Conservation (phyloP, 92 coral and sea anemone genomes). For the Heteractis magnifica region DNA sequence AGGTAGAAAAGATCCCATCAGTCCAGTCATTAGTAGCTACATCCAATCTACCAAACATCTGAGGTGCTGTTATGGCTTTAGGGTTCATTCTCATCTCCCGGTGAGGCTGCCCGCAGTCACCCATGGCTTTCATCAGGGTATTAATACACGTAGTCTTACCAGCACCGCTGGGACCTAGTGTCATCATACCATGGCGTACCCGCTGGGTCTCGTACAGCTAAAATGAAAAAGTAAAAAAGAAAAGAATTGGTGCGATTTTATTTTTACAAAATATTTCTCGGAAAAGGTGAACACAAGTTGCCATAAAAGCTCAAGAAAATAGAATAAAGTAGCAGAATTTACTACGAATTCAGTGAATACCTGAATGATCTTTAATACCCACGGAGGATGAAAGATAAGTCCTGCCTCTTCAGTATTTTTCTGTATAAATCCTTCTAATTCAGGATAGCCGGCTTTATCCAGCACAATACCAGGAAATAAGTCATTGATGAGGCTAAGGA, state of each 20-base stretch:
- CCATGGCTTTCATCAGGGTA: slow-evolving; percentile 90
- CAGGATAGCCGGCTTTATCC: slow-evolving; percentile 94
- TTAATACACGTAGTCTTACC: slow-evolving; percentile 80
- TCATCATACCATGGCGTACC: slow-evolving; percentile 94
- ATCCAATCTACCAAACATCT: slow-evolving; percentile 88
- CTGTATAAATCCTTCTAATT: slow-evolving; percentile 70
- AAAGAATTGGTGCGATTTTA: background rate
- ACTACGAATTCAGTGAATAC: slow-evolving; percentile 15
- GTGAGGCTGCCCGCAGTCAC: slow-evolving; percentile 93
- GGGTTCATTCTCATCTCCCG: slow-evolving; percentile 94
- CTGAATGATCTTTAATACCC: slow-evolving; percentile 87
- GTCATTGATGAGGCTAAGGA: slow-evolving; percentile 83
- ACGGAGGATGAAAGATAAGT: slow-evolving; percentile 82
- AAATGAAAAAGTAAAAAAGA: background rate
- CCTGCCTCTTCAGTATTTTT: slow-evolving; percentile 81
- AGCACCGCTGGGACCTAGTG: slow-evolving; percentile 90
- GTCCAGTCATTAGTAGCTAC: slow-evolving; percentile 94
- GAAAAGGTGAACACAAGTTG: background rate
- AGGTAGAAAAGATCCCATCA: slow-evolving; percentile 84
- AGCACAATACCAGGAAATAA: slow-evolving; percentile 88
- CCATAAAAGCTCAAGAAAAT: background rate
- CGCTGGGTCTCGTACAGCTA: slow-evolving; percentile 88
- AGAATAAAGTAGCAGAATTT: background rate
- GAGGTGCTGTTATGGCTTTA: slow-evolving; percentile 93
- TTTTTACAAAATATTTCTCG: background rate